Evolutionary conservation across 2,113 vertebrate species (phyloP).

Genomic region (Thamnophis sirtalis): DNA sequence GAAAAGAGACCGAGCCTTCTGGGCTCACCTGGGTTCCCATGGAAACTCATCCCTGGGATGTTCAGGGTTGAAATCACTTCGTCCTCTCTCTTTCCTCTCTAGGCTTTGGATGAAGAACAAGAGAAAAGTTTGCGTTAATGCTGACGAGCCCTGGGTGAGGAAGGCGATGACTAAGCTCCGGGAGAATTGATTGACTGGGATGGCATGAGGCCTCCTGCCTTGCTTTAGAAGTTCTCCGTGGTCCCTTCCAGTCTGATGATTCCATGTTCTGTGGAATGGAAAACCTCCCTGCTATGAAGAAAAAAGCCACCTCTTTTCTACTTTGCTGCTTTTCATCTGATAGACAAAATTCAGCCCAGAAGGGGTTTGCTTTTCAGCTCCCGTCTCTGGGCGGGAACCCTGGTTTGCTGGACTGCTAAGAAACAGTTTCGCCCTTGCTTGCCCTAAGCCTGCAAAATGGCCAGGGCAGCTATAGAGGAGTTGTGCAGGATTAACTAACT

Average conservation of each 20-base stretch:
- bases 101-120: neutral
- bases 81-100: no score
- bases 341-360: neutral
- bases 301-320: neutral
- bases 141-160: neutral
- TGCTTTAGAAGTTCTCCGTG: neutral
- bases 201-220: no score
- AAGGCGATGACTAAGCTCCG: rapidly evolving
- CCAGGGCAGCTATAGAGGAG: no score
- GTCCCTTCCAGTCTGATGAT: no score
- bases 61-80: neutral
- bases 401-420: neutral
- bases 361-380: no score
- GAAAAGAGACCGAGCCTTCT: no score
- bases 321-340: neutral
- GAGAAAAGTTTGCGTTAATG: neutral
- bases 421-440: neutral
- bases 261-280: neutral
- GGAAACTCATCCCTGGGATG: no score
- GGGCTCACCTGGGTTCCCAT: neutral
- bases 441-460: no score
- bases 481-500: no score
- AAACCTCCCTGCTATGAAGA: no score
- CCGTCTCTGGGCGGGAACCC: neutral
- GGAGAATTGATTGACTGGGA: neutral